Evolutionary conservation across 2,888 invertebrate genomes (phyloP), one percentile per base, ranked within the genome.

Genomic region (Calameuta filiformis): DNA sequence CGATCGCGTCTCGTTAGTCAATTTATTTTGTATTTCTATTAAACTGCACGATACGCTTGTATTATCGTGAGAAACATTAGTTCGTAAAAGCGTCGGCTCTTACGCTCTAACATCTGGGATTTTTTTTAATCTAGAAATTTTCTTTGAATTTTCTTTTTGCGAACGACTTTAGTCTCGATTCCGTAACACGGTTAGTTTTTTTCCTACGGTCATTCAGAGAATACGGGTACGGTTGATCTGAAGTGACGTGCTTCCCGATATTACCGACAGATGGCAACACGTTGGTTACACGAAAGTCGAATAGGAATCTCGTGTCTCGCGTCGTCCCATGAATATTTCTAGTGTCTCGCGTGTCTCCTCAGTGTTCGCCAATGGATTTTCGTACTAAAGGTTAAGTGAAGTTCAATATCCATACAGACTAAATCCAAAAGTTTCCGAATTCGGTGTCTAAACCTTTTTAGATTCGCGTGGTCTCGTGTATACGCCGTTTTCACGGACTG

Each of bases 221-320:
- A 35, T 33, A 15, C 69, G 69, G 69, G 69, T 6, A 71, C 31
- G 31, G 71, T 33, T 71, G 31, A 34, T 71, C 9, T 12, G 15
- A 71, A 71, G 71, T 30, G 4, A 11, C 71, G 71, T 12, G 71
- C 12, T 71, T 71, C 71, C 31, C 6, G 31, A 71, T 31, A 30
- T 30, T 71, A 71, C 71, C 71, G 71, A 71, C 71, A 71, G 71
- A 71, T 71, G 71, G 71, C 71, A 71, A 71, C 71, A 30, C 71
- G 2, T 12, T 71, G 40, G 23, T 56, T 56, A 1, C 40, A 56
- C 15, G 23, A 56, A 56, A 56, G 6, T 56, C 0, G 6, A 56
- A 15, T 9, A 56, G 40, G 40, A 56, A 56, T 56, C 23, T 9
- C 23, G 6, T 56, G 40, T 9, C 9, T 23, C 23, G 6, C 23